Percentiles rank a stretch among this genome's conserved stretches.
Conservation (phyloP, 64 coral and sea anemone genomes). For the Exaiptasia diaphana region DNA sequence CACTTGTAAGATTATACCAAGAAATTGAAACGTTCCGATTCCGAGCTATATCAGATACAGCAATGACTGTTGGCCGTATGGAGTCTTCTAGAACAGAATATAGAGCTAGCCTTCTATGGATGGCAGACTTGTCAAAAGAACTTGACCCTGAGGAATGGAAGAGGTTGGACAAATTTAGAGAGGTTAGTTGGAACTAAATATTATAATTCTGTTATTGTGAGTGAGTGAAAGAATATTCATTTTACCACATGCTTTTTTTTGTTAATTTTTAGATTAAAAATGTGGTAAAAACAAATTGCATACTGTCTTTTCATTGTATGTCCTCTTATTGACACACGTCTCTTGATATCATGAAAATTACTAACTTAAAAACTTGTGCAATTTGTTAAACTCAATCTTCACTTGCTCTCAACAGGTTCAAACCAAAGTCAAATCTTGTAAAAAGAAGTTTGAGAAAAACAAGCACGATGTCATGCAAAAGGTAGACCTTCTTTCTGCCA, state of each 20-base stretch:
- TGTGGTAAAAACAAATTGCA: too few relatives aligned
- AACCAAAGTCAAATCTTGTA: conserved; percentile 70
- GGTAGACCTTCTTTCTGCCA: conserved; percentile 91
- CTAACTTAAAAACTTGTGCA: too few relatives aligned
- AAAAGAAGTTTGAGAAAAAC: conserved; percentile 99
- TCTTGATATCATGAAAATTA: too few relatives aligned
- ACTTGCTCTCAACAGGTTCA: conserved; percentile 90
- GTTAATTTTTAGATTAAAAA: too few relatives aligned
- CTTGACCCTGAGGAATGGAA: conserved; percentile 95
- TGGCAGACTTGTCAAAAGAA: conserved; percentile 94
- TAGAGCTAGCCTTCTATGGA: conserved; percentile 88
- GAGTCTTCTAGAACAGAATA: conserved; percentile 88
- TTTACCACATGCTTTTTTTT: background rate
- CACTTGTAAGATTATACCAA: conserved; percentile 92
- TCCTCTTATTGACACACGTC: too few relatives aligned
- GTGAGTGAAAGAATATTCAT: too few relatives aligned
- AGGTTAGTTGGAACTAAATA: conserved; percentile 51
- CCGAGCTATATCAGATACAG: conserved; percentile 86
- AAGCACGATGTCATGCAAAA: conserved; percentile 99
- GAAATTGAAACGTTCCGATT: conserved; percentile 95
- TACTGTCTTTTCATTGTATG: too few relatives aligned
- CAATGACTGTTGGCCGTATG: conserved; percentile 82
- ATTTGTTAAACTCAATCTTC: too few relatives aligned
- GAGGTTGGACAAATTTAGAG: conserved; percentile 95
- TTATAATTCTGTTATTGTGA: too few relatives aligned